Conservation (phyloP, 2,888 invertebrate species). For the Drosophila paranaensis region DNA sequence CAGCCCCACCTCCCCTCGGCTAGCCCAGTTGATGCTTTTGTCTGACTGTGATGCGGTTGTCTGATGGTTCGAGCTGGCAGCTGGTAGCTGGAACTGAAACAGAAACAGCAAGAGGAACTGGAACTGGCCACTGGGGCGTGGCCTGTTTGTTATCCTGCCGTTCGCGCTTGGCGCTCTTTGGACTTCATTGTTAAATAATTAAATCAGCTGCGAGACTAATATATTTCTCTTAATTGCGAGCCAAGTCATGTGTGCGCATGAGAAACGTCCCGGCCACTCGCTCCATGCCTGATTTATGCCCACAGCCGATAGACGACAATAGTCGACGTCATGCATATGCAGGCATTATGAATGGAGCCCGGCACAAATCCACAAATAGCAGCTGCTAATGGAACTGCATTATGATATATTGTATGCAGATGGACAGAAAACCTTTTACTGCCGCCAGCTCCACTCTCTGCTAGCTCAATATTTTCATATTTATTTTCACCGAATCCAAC, state of each 20-base stretch:
- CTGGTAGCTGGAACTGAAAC: slow-evolving; percentile 8
- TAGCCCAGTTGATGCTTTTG: slow-evolving; percentile 68
- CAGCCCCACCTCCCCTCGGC: background rate
- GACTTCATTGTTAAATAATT: slow-evolving; percentile 83
- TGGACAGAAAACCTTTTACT: background rate
- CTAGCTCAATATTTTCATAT: background rate
- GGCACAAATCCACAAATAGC: slow-evolving; percentile 12
- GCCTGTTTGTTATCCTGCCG: slow-evolving; percentile 17
- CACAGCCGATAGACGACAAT: slow-evolving; percentile 44
- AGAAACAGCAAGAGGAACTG: background rate
- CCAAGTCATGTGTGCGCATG: slow-evolving; percentile 55
- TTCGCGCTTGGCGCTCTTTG: slow-evolving; percentile 46
- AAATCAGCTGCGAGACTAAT: slow-evolving; percentile 83
- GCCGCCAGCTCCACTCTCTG: background rate
- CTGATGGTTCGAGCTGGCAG: slow-evolving; percentile 30
- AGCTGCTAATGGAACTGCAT: slow-evolving; percentile 19
- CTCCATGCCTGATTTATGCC: slow-evolving; percentile 67
- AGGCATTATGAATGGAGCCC: slow-evolving; percentile 34
- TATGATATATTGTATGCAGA: background rate
- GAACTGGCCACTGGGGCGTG: background rate
- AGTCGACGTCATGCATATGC: slow-evolving; percentile 58
- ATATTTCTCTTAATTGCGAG: slow-evolving; percentile 82
- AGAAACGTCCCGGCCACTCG: slow-evolving; percentile 60
- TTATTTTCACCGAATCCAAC: background rate
- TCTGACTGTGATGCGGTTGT: slow-evolving; percentile 77